phyloP scores from a whole-genome alignment of 2,888 invertebrate genomes.

The Galeruca laticollis region DNA sequence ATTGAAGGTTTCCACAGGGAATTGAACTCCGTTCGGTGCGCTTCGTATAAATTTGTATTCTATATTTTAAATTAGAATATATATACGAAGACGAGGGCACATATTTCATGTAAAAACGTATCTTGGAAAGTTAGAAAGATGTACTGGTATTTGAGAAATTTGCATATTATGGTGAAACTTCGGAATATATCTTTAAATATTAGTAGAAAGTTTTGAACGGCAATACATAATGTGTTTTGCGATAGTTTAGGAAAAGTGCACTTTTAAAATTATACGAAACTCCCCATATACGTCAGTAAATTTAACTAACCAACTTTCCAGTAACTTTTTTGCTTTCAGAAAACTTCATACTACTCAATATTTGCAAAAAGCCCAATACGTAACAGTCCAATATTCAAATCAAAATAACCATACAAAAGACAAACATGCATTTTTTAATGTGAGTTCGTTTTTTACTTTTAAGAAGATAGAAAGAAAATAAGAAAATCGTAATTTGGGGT shows the following conservation, averaged over 20 bases:
- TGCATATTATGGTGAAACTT: slow-evolving; percentile 66
- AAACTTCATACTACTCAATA: not conserved
- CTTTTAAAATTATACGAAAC: slow-evolving; percentile 54
- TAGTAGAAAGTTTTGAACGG: slow-evolving; percentile 54
- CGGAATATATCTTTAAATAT: slow-evolving; percentile 60
- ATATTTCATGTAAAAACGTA: slow-evolving; percentile 68
- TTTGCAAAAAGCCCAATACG: no score
- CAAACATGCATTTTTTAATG: no score
- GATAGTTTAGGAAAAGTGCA: slow-evolving; percentile 49
- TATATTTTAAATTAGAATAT: slow-evolving; percentile 69
- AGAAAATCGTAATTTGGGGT: no score
- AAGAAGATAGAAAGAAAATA: no score
- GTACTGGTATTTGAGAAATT: slow-evolving; percentile 62
- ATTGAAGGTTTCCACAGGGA: slow-evolving; percentile 65
- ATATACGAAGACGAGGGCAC: slow-evolving; percentile 64
- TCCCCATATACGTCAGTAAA: not conserved
- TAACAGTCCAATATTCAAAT: no score
- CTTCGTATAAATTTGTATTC: slow-evolving; percentile 67
- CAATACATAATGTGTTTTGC: slow-evolving; percentile 51
- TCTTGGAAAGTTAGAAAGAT: slow-evolving; percentile 63
- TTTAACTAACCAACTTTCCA: not conserved
- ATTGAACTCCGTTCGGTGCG: slow-evolving; percentile 62
- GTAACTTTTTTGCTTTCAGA: not conserved
- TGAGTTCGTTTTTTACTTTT: no score
- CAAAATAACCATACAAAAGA: no score